Conservation (phyloP, 2,888 invertebrate genomes). For the Petrophora chlorosata region DNA sequence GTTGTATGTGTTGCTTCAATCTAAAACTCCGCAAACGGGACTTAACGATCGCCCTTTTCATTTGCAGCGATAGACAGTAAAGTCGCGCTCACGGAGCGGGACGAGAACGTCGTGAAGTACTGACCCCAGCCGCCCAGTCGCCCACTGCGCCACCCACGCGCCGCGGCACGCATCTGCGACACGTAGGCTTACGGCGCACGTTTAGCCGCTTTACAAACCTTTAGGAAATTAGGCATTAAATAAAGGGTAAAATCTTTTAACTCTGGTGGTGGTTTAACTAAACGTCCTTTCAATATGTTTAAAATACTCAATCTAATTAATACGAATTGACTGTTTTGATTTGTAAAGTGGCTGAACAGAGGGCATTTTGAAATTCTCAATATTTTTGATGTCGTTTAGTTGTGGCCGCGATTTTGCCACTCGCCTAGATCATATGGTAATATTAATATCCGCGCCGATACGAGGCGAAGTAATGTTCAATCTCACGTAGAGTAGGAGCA, state of each 20-base stretch:
- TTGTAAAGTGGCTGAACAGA: constrained; percentile 24
- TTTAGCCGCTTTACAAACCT: constrained; percentile 25
- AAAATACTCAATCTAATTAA: neutral
- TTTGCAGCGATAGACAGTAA: constrained; percentile 80
- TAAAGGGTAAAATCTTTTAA: neutral
- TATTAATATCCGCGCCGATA: neutral
- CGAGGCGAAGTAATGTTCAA: neutral
- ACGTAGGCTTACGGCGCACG: too few species aligned
- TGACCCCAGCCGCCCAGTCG: constrained; percentile 48
- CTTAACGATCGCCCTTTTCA: neutral
- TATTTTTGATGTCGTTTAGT: constrained; percentile 20
- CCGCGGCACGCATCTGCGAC: too few species aligned
- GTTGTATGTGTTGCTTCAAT: too few species aligned
- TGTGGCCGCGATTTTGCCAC: neutral
- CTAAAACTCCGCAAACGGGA: too few species aligned
- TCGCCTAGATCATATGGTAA: constrained; percentile 4
- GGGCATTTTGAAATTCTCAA: neutral
- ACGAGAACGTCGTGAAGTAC: constrained; percentile 73
- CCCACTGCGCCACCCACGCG: too few species aligned
- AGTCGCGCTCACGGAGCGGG: constrained; percentile 71
- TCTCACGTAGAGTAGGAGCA: constrained; percentile 12
- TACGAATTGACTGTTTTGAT: neutral
- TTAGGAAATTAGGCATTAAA: neutral
- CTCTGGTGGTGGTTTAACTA: constrained; percentile 2
- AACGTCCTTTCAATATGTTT: neutral